Percentiles rank a stretch among this genome's conserved stretches.
Evolutionary conservation across 2,797 vertebrate species (phyloP).

Genomic region (Sparus aurata): DNA sequence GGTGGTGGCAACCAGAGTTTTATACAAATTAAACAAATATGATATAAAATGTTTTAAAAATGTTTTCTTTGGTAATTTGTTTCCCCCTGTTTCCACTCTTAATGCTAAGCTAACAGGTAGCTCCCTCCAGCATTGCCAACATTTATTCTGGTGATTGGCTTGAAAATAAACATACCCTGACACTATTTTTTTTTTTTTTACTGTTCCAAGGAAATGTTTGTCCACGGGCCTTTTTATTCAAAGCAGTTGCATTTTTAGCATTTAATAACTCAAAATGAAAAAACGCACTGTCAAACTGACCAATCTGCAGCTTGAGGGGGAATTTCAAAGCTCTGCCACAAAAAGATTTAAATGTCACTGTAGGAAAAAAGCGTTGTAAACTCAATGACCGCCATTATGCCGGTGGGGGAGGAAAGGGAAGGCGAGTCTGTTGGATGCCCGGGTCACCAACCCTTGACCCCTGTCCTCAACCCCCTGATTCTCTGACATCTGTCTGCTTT

Average conservation of each 20-base stretch:
- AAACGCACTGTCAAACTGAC: background rate
- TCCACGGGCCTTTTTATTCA: background rate
- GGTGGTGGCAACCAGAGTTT: background rate
- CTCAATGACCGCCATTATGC: constrained; percentile 67
- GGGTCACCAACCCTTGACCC: constrained; percentile 85
- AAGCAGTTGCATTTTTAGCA: constrained; percentile 17
- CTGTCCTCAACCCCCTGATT: constrained; percentile 74
- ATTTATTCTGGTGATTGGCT: too few species aligned
- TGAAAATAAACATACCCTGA: too few species aligned
- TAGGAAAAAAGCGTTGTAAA: constrained; percentile 71
- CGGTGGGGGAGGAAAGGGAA: constrained; percentile 57
- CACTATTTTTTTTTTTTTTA: background rate
- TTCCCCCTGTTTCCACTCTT: too few species aligned
- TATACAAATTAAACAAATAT: background rate
- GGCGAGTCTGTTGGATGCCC: constrained; percentile 66
- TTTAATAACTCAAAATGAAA: background rate
- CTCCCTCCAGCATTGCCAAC: background rate
- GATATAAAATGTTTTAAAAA: background rate
- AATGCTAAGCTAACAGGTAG: too few species aligned
- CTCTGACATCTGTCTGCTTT: constrained; percentile 83
- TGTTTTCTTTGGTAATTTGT: too few species aligned
- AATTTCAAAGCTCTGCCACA: constrained; percentile 22
- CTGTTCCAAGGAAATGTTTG: background rate
- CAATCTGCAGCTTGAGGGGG: background rate
- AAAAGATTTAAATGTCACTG: constrained; percentile 61